phyloP scores from a whole-genome alignment of 2,888 invertebrate genomes.

The Hipparchia sbordonii region DNA sequence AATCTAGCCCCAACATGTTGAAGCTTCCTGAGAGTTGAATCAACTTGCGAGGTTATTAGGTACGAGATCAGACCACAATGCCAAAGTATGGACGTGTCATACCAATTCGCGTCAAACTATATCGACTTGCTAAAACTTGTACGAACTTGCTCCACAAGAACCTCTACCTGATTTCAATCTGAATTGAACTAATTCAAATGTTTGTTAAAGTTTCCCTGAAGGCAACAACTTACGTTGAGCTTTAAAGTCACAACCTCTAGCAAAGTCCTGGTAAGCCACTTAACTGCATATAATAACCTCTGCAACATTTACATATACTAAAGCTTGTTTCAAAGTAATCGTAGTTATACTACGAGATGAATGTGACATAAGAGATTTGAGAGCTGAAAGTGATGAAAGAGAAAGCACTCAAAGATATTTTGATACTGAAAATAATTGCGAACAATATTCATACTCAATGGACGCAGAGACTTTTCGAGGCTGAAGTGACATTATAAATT shows the following conservation, averaged over 20 bases:
- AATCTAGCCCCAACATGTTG: background rate
- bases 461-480: too few relatives aligned
- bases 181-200: conserved; percentile 26
- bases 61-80: background rate
- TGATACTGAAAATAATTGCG: too few relatives aligned
- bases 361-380: background rate
- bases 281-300: background rate
- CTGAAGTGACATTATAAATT: too few relatives aligned
- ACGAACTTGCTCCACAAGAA: conserved; percentile 8
- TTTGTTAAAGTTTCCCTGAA: conserved; percentile 19
- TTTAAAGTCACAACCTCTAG: conserved; percentile 2
- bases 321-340: too few relatives aligned
- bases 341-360: too few relatives aligned
- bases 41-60: background rate
- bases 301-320: background rate
- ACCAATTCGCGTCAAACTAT: conserved; percentile 9
- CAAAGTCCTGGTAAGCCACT: background rate
- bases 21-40: conserved; percentile 1
- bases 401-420: too few relatives aligned
- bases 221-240: background rate
- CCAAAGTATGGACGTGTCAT: background rate
- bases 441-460: too few relatives aligned
- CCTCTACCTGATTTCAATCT: conserved; percentile 22
- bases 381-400: background rate
- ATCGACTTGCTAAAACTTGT: conserved; percentile 11